phyloP scores from a whole-genome alignment of 2,113 vertebrate species.

The Gnathonemus echidnorhynchus region DNA sequence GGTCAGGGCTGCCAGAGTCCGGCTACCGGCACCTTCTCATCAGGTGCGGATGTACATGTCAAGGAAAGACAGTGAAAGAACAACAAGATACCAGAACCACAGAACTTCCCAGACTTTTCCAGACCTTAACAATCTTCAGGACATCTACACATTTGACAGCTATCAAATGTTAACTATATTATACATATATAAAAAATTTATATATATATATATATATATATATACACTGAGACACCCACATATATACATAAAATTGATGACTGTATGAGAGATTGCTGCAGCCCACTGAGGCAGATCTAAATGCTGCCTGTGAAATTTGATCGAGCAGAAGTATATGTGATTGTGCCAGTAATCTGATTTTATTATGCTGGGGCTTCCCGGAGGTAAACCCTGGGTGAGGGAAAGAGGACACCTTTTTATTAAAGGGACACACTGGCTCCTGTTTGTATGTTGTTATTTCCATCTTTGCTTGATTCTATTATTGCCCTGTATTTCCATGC shows the following conservation, averaged over 20 bases:
- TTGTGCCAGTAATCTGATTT: conserved; percentile 95
- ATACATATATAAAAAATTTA: background rate
- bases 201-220: background rate
- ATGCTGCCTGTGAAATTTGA: conserved; percentile 88
- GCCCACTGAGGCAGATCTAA: conserved; percentile 68
- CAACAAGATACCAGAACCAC: background rate
- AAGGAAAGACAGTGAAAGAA: background rate
- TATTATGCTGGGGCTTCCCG: conserved; percentile 92
- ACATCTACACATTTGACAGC: background rate
- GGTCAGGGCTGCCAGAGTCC: background rate
- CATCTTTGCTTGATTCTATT: conserved; percentile 19
- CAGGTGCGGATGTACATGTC: background rate
- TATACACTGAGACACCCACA: background rate
- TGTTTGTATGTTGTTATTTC: conserved; percentile 40
- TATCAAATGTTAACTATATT: background rate
- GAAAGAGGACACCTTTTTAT: conserved; percentile 81
- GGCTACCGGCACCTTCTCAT: background rate
- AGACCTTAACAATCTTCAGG: background rate
- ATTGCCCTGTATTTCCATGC: conserved; percentile 50
- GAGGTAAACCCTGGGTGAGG: conserved; percentile 84
- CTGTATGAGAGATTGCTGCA: conserved; percentile 63
- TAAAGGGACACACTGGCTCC: conserved; percentile 68
- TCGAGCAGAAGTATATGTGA: conserved; percentile 96
- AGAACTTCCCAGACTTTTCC: background rate
- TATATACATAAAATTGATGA: conserved; percentile 49